Evolutionary conservation across 2,797 vertebrate genomes (phyloP).

Genomic region (Kryptopterus vitreolus): DNA sequence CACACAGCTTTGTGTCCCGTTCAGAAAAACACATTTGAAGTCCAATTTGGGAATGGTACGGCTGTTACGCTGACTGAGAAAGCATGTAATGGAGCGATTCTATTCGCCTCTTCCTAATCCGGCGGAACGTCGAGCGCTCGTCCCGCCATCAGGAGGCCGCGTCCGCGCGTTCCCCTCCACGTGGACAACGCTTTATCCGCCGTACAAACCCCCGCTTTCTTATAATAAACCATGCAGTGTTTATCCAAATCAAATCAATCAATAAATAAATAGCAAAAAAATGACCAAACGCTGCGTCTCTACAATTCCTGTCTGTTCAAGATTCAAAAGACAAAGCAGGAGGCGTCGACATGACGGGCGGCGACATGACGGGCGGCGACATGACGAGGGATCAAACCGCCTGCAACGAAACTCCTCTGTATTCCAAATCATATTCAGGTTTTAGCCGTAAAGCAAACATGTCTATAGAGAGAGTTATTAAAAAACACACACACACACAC

Average conservation of each 20-base stretch:
- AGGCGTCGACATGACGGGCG: no score
- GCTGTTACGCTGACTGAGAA: constrained; percentile 45
- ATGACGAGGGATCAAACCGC: no score
- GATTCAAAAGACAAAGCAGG: no score
- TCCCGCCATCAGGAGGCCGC: background rate
- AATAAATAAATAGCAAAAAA: no score
- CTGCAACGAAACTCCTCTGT: background rate
- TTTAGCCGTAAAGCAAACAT: background rate
- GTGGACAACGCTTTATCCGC: no score
- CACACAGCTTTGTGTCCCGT: no score
- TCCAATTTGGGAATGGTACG: constrained; percentile 39
- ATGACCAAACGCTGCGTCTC: no score
- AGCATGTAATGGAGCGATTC: constrained; percentile 46
- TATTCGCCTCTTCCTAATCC: constrained; percentile 43
- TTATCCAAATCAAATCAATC: no score
- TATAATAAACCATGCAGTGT: no score
- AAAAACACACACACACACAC: background rate
- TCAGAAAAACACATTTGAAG: constrained; percentile 10
- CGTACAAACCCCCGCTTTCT: no score
- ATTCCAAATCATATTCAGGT: background rate
- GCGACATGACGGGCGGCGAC: no score
- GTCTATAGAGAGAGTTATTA: background rate
- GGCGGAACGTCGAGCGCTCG: constrained; percentile 25
- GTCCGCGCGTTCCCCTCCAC: background rate
- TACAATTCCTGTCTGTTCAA: no score